These are phyloP conservation scores for Drosophila recens DNA, from an alignment of 2,888 invertebrate species.

Conservation along the genomic window DNA sequence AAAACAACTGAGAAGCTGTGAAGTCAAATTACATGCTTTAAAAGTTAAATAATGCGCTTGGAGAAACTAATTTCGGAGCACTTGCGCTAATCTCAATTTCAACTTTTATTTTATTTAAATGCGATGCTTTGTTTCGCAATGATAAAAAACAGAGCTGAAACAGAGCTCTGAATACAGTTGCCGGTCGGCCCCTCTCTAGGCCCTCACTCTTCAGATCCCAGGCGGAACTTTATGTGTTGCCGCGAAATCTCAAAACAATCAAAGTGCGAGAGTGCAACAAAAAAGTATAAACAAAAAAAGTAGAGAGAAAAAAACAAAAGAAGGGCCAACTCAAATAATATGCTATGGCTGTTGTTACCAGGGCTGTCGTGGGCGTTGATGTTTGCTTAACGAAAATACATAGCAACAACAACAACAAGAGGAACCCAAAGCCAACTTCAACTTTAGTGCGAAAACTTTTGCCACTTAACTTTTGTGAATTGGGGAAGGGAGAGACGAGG, in stretches of 20 bases:
- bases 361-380: constrained; percentile 74
- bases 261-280: constrained; percentile 66
- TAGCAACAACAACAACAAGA: constrained; percentile 34
- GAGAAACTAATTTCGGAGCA: constrained; percentile 70
- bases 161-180: constrained; percentile 30
- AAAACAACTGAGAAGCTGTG: constrained; percentile 15
- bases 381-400: constrained; percentile 74
- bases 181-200: background rate
- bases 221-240: constrained; percentile 71
- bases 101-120: constrained; percentile 78
- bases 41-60: constrained; percentile 59
- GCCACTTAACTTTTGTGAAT: constrained; percentile 77
- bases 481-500: constrained; percentile 5
- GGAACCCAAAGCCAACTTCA: constrained; percentile 66
- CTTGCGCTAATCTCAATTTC: constrained; percentile 73
- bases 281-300: constrained; percentile 32
- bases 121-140: constrained; percentile 62
- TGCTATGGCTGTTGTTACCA: constrained; percentile 43
- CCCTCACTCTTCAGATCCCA: constrained; percentile 26
- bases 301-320: constrained; percentile 19
- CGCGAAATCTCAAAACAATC: constrained; percentile 78
- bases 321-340: constrained; percentile 72
- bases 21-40: constrained; percentile 31
- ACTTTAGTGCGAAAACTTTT: constrained; percentile 81
- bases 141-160: constrained; percentile 58